A percentile compares a stretch with the other conserved stretches of the same genome.
These are phyloP conservation scores for Drosophila virilis DNA, from an alignment of 1,140 invertebrate species.

Conservation along the genomic window DNA sequence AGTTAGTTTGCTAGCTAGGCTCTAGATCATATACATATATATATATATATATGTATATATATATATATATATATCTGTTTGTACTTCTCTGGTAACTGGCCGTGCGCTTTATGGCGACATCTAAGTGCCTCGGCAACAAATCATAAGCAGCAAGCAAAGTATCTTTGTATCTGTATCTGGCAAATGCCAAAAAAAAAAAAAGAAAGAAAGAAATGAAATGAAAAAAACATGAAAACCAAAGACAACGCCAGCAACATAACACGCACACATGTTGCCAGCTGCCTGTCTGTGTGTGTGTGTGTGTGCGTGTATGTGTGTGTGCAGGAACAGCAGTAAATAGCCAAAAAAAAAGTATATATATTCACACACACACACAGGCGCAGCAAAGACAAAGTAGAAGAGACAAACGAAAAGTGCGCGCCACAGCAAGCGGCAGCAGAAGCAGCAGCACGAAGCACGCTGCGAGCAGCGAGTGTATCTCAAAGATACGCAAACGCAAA, in stretches of 20 bases:
- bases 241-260: constrained; percentile 47
- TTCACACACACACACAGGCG: constrained; percentile 5
- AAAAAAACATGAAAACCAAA: constrained; percentile 22
- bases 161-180: constrained; percentile 39
- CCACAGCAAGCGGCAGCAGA: constrained; percentile 44
- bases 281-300: constrained; percentile 20
- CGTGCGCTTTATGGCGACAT: constrained; percentile 18
- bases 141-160: constrained; percentile 30
- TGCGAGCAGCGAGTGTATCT: constrained; percentile 37
- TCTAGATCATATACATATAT: not conserved
- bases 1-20: not conserved
- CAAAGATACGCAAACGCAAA: constrained; percentile 57
- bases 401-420: constrained; percentile 46
- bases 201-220: constrained; percentile 17
- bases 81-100: constrained; percentile 4
- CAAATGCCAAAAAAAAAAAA: constrained; percentile 40
- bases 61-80: not conserved
- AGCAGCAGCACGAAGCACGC: constrained; percentile 13
- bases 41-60: not conserved
- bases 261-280: constrained; percentile 61
- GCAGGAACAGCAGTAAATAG: constrained; percentile 57
- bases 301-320: constrained; percentile 23
- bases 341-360: constrained; percentile 36
- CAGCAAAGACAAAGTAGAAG: constrained; percentile 44
- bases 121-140: constrained; percentile 24